A percentile compares a stretch with the other conserved stretches of the same genome.
Evolutionary conservation across 2,888 invertebrate genomes (phyloP).

Genomic region (Frankliniella intonsa): DNA sequence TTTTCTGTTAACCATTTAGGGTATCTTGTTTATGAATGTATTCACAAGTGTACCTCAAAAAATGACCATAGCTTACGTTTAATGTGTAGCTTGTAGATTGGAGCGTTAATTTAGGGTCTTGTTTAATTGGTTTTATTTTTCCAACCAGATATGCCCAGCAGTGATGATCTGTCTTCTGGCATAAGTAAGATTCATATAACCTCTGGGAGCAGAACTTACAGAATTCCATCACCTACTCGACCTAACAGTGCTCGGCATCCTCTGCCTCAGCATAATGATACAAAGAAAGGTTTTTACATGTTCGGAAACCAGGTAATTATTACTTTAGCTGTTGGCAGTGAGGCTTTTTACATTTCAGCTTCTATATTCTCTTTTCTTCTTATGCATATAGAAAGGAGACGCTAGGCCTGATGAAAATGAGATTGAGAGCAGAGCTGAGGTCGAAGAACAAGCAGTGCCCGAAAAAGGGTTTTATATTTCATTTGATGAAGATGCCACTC

Average conservation of each 20-base stretch:
- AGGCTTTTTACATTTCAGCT: neutral
- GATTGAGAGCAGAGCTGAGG: slow-evolving; percentile 26
- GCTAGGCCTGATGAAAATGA: slow-evolving; percentile 18
- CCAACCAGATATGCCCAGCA: slow-evolving; percentile 42
- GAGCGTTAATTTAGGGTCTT: too few relatives aligned
- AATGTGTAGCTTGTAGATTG: neutral
- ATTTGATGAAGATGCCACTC: slow-evolving; percentile 77
- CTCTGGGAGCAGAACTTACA: slow-evolving; percentile 80
- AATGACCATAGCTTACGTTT: neutral
- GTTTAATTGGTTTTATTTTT: neutral
- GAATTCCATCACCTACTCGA: slow-evolving; percentile 82
- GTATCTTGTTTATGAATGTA: too few relatives aligned
- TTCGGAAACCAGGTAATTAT: neutral
- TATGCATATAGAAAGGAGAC: neutral
- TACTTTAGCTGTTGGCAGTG: neutral
- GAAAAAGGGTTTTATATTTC: slow-evolving; percentile 92
- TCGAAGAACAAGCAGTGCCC: slow-evolving; percentile 33
- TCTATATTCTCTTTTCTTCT: neutral
- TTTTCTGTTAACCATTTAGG: too few relatives aligned
- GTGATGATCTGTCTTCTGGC: slow-evolving; percentile 57
- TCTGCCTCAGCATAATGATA: slow-evolving; percentile 38
- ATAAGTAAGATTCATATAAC: slow-evolving; percentile 77
- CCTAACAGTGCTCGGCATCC: slow-evolving; percentile 47
- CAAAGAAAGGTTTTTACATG: neutral
- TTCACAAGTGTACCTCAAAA: too few relatives aligned